Evolutionary conservation across 2,113 vertebrate species (phyloP).

Genomic region (Equus przewalskii): DNA sequence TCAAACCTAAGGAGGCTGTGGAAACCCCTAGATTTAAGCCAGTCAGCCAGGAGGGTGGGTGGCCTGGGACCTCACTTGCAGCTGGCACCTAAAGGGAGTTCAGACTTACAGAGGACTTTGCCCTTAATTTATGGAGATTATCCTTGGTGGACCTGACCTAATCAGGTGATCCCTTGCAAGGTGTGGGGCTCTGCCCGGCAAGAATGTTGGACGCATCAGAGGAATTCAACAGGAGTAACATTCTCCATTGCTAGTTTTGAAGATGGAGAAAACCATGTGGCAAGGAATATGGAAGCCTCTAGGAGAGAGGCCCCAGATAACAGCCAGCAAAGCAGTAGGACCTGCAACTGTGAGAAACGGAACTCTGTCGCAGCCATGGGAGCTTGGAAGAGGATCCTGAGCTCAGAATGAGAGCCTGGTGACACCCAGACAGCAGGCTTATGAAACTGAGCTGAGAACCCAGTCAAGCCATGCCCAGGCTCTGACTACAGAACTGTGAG

Average conservation of each 20-base stretch:
- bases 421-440: neutral
- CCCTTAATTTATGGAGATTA: neutral
- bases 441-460: neutral
- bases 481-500: neutral
- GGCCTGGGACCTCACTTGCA: neutral
- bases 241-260: neutral
- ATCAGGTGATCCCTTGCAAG: neutral
- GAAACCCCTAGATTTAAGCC: neutral
- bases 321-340: neutral
- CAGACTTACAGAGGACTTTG: neutral
- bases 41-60: neutral
- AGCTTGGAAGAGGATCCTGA: neutral
- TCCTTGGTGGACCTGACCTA: neutral
- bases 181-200: neutral
- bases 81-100: neutral
- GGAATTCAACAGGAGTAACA: neutral
- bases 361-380: neutral
- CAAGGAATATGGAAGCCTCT: neutral
- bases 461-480: neutral
- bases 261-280: neutral
- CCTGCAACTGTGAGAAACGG: neutral
- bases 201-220: neutral
- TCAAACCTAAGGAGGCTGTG: neutral
- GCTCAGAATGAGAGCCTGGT: neutral
- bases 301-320: rapidly evolving